Evolutionary conservation across 1,140 invertebrate genomes (phyloP).

Genomic region (Calliphora vicina): DNA sequence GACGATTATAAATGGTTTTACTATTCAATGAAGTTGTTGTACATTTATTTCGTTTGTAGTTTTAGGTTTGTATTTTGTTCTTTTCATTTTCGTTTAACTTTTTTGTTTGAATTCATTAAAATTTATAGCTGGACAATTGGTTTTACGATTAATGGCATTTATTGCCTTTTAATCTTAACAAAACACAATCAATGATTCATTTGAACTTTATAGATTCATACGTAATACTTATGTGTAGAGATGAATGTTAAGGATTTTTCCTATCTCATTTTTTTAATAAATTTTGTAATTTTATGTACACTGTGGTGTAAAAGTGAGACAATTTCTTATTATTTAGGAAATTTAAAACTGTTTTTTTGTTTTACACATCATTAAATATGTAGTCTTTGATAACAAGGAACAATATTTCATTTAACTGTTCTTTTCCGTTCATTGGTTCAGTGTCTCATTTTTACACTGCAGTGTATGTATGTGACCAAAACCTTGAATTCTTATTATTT

Average conservation of each 20-base stretch:
- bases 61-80: neutral
- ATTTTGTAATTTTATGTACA: no score
- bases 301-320: no score
- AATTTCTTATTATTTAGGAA: no score
- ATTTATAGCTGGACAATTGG: slow-evolving; percentile 31
- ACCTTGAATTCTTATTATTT: neutral
- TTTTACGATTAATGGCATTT: slow-evolving; percentile 29
- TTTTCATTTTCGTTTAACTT: slow-evolving; percentile 1
- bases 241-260: neutral
- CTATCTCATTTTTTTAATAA: neutral
- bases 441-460: no score
- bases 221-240: neutral
- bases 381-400: no score
- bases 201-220: neutral
- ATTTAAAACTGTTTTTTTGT: no score
- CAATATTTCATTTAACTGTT: no score
- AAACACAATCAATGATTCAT: slow-evolving; percentile 14
- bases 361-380: no score
- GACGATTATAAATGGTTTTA: slow-evolving; percentile 6
- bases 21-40: neutral
- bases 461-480: neutral
- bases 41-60: slow-evolving; percentile 3
- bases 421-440: no score
- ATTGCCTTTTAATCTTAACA: slow-evolving; percentile 36
- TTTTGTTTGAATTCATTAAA: slow-evolving; percentile 20